A percentile compares a stretch with the other conserved stretches of the same genome.
Conservation (phyloP, 2,797 vertebrate genomes). For the Antennarius maculatus region DNA sequence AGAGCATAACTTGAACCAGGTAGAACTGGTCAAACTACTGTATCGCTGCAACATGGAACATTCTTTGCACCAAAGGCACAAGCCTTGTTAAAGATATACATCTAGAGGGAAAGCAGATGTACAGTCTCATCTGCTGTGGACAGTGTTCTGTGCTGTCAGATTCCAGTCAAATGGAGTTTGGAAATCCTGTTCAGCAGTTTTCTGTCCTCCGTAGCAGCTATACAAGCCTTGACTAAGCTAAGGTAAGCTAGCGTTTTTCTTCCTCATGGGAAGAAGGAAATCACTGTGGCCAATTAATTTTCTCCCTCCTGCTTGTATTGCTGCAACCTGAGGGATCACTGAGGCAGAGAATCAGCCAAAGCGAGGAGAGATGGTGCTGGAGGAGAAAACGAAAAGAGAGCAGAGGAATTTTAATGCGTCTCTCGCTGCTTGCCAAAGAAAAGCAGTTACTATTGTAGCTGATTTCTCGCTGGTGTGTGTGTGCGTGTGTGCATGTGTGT, state of each 20-base stretch:
- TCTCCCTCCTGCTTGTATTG: constrained; percentile 71
- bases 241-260: constrained; percentile 63
- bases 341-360: constrained; percentile 66
- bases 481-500: constrained; percentile 15
- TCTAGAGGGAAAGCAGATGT: constrained; percentile 28
- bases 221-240: constrained; percentile 63
- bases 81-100: constrained; percentile 35
- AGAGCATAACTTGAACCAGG: neutral
- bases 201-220: constrained; percentile 51
- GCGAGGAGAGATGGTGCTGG: constrained; percentile 62
- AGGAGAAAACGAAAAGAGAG: constrained; percentile 70
- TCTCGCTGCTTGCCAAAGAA: constrained; percentile 71
- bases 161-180: constrained; percentile 68
- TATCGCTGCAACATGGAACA: neutral
- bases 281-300: constrained; percentile 75
- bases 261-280: constrained; percentile 58
- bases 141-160: constrained; percentile 46
- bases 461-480: constrained; percentile 30
- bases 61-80: constrained; percentile 20
- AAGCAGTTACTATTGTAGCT: constrained; percentile 77
- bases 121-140: constrained; percentile 54
- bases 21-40: neutral
- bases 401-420: constrained; percentile 80
- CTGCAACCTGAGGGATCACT: constrained; percentile 73
- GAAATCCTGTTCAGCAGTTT: constrained; percentile 67